Base-by-base conservation (phyloP, 2,888 invertebrate genomes). In the Deilephila porcellus region DNA sequence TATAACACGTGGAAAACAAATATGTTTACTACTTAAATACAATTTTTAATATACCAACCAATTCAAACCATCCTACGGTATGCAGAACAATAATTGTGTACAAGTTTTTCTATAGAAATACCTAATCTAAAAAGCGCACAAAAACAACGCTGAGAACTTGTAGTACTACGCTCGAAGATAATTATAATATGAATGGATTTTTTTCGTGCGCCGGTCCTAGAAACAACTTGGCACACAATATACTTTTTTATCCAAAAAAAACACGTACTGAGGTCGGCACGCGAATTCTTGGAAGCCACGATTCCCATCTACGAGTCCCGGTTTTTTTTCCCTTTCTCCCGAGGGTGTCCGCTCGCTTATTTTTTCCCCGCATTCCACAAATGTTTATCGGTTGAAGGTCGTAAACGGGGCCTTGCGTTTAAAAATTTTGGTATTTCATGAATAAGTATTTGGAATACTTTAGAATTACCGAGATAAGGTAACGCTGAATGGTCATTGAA, bases 231-330 rank as follows among this genome's bases (percentile, higher is more conserved):
- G 64, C 64, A 73, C 45, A 73, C 67, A 73, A 73, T 67, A 73
- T 59, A 63, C 19, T 56, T 32, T 56, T 84, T 82, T 84, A 83
- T 83, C 83, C 77, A 77, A 85, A 86, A 85, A 86, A 86, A 83
- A 84, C 79, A 81, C 81, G 82, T 85, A 83, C 52, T 67, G 67
- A 81, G 84, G 83, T 87, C 90, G 91, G 93, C 94, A 94, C 94
- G 94, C 92, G 94, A 93, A 93, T 94, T 93, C 94, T 88, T 78
- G 84, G 93, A 94, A 94, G 84, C 82, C 83, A 88, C 85, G 85
- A 88, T 93, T 94, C 93, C 90, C 94, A 92, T 90, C 89, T 85
- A 82, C 86, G 83, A 88, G 86, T 87, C 84, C 83, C 82, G 81
- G 80, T 88, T 90, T 91, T 90, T 89, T 82, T 82, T 76, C 77